These are phyloP conservation scores for Platycheirus rosarum DNA, from an alignment of 2,888 invertebrate species.

Conservation along the genomic window DNA sequence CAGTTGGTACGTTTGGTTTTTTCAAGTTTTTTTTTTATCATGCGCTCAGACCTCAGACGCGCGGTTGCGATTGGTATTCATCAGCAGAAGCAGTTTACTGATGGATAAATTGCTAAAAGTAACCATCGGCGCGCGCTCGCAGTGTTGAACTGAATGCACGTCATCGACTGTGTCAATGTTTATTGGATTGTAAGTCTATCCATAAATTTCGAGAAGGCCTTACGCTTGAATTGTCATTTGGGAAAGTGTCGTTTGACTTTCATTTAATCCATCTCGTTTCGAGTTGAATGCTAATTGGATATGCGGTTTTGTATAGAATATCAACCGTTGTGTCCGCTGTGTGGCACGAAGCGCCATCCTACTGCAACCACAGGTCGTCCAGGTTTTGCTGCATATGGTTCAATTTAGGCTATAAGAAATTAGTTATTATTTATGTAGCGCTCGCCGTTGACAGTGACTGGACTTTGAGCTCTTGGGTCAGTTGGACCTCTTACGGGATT, in stretches of 20 bases:
- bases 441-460: too few species aligned
- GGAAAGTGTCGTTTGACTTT: conserved; percentile 72
- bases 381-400: too few species aligned
- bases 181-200: conserved; percentile 33
- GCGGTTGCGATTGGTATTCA: conserved; percentile 57
- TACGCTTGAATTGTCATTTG: conserved; percentile 70
- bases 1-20: conserved; percentile 25
- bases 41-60: conserved; percentile 11
- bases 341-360: too few species aligned
- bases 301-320: conserved; percentile 6
- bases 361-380: too few species aligned
- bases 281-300: conserved; percentile 46
- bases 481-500: too few species aligned
- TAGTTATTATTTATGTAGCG: too few species aligned
- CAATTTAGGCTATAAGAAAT: too few species aligned
- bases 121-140: background rate
- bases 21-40: conserved; percentile 10
- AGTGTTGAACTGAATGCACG: conserved; percentile 37
- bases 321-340: too few species aligned
- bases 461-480: too few species aligned
- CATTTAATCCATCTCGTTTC: conserved; percentile 60
- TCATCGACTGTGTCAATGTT: conserved; percentile 36
- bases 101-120: conserved; percentile 30
- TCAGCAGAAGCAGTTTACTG: conserved; percentile 38
- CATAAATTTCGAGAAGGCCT: conserved; percentile 38